These are phyloP conservation scores for Diorhabda sublineata DNA, from an alignment of 1,140 invertebrate species.

Conservation along the genomic window DNA sequence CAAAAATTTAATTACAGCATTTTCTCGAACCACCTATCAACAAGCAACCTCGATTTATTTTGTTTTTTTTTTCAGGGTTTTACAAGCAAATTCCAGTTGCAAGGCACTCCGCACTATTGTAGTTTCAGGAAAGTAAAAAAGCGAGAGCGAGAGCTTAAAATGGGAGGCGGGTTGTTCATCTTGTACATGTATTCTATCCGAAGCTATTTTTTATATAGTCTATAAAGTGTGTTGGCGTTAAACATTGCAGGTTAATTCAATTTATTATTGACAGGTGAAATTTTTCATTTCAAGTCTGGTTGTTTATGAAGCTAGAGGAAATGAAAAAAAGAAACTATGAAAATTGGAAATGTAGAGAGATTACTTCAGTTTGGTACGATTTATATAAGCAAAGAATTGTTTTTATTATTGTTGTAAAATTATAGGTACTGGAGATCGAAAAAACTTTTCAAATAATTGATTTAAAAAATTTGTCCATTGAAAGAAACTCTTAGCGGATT, in stretches of 20 bases:
- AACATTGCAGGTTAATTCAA: conserved; percentile 8
- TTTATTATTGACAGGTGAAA: conserved; percentile 9
- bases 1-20: no score
- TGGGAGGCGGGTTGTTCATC: background rate
- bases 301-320: background rate
- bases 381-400: no score
- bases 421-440: no score
- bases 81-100: background rate
- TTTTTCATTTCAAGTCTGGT: conserved; percentile 1
- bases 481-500: no score
- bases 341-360: background rate
- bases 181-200: background rate
- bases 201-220: background rate
- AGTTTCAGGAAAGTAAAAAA: background rate
- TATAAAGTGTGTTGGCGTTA: background rate
- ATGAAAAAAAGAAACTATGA: background rate
- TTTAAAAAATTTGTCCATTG: no score
- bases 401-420: no score
- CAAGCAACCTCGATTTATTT: background rate
- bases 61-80: background rate
- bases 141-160: background rate
- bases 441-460: no score
- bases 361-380: no score
- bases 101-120: background rate
- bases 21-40: no score